These are phyloP conservation scores for Nycticryphes semicollaris DNA, from an alignment of 2,113 vertebrate species.

Conservation along the genomic window DNA sequence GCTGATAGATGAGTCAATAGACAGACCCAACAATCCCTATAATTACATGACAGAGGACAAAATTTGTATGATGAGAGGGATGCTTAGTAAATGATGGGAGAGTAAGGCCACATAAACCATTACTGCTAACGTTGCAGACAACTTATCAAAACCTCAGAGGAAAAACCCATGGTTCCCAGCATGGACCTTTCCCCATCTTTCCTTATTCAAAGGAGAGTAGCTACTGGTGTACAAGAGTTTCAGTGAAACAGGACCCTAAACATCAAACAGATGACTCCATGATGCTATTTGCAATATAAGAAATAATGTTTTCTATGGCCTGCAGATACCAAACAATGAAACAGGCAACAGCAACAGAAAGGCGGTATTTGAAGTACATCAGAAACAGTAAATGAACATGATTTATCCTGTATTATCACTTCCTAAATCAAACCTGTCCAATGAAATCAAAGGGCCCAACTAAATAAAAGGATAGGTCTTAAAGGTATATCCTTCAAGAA, in stretches of 20 bases:
- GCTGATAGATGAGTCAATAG: background rate
- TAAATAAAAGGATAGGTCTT: background rate
- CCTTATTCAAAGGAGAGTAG: background rate
- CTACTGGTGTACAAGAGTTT: background rate
- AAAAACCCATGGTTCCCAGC: background rate
- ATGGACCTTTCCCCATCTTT: background rate
- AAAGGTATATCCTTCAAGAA: background rate
- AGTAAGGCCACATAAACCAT: fast-evolving
- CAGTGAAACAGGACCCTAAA: background rate
- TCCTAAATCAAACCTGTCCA: background rate
- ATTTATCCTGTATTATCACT: background rate
- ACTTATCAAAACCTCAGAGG: background rate
- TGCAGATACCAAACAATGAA: background rate
- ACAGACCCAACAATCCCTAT: background rate
- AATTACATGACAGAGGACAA: background rate
- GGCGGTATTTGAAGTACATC: background rate
- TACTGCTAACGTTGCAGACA: background rate
- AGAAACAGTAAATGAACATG: background rate
- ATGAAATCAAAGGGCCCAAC: background rate
- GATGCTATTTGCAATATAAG: background rate
- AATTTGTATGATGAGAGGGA: background rate
- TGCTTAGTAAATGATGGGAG: background rate
- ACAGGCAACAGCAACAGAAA: background rate
- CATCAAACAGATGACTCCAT: background rate
- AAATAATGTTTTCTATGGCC: background rate